Base-by-base conservation (phyloP, 2,888 invertebrate genomes). In the Onthophagus sagittarius region DNA sequence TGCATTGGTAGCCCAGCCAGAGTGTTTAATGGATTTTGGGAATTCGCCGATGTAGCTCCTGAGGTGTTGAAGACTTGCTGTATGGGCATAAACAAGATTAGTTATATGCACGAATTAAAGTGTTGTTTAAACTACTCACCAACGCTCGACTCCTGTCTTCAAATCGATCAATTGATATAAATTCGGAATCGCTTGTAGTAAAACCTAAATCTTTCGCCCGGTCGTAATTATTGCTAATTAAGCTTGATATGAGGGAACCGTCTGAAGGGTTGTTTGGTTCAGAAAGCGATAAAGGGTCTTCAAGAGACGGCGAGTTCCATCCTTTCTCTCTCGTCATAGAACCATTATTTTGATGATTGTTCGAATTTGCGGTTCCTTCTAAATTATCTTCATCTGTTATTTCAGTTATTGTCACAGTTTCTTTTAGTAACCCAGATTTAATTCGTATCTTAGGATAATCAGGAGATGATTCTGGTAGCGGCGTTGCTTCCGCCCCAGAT, bases 1-100 rank as follows among this genome's bases (percentile, higher is more conserved):
- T 87, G 86, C 83, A 87, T 86, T 5, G 87, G 86, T 13, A 86
- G 80, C 15, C 84, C 85, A 1, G 84, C 81, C 6, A 86, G 75
- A 33, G 78, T 81, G 74, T 82, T 84, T 74, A 84, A 74, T 4
- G 83, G 76, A 76, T 76, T 81, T n/a, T 31, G 23, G 71, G 79
- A 76, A 9, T 77, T 74, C 14, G 72, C 67, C 7, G 75, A 69
- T 15, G 78, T 75, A 65, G 75, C 62, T 15, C 70, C 63, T 62
- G 76, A 74, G 0, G 82, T 80, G 77, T 83, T 84, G 76, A 84
- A 85, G 15, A 84, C 77, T 82, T 84, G 84, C 85, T 84, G 73
- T 5, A 77, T 79, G 13, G 31, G 2, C 11, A 0, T 7, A 6
- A 23, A 2, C 3, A 23, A 64, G 3, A 23, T 64, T 64, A 2